Evolutionary conservation across 2,113 vertebrate genomes (phyloP).

Genomic region (Amphilophus citrinellus): DNA sequence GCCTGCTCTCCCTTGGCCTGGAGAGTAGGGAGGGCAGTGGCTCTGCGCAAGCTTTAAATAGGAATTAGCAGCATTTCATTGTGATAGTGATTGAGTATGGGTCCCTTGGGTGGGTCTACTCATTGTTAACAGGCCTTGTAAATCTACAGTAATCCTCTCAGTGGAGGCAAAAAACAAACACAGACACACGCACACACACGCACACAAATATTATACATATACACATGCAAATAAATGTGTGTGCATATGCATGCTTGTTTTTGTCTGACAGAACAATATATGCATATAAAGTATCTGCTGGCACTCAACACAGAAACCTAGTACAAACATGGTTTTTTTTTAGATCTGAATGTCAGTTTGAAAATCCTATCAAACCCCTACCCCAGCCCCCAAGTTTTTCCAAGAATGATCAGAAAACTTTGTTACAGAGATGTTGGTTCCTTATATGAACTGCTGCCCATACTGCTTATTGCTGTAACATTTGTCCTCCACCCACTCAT

Average conservation of each 20-base stretch:
- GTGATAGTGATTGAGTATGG: conserved; percentile 75
- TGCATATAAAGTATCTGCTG: neutral
- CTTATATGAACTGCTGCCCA: conserved; percentile 19
- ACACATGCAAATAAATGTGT: conserved; percentile 3
- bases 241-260: neutral
- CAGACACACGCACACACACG: conserved; percentile 10
- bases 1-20: conserved; percentile 21
- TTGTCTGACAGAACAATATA: neutral
- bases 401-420: conserved; percentile 18
- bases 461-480: conserved; percentile 45
- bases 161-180: conserved; percentile 48
- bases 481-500: conserved; percentile 58
- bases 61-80: conserved; percentile 80
- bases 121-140: conserved; percentile 76
- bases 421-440: conserved; percentile 16
- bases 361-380: neutral
- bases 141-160: conserved; percentile 79
- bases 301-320: neutral
- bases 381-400: neutral
- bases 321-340: neutral
- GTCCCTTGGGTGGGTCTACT: conserved; percentile 67
- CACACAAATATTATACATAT: conserved; percentile 23
- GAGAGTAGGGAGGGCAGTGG: conserved; percentile 59
- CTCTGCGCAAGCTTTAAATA: conserved; percentile 71
- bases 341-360: neutral